These are phyloP conservation scores for Podarcis muralis DNA, from an alignment of 2,113 vertebrate species.

Conservation along the genomic window DNA sequence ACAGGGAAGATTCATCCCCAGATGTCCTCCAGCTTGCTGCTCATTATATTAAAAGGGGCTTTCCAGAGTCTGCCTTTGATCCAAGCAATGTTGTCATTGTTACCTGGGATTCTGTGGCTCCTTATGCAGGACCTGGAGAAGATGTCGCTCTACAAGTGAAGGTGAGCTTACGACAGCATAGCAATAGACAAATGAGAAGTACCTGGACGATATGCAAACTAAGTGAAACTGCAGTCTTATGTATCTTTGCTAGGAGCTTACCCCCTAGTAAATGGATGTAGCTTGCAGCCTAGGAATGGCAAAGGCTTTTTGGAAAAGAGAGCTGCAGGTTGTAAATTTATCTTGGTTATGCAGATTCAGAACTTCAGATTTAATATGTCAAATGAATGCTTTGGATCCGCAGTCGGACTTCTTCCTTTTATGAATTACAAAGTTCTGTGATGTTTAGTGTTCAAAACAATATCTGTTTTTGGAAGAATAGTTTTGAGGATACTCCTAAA, in stretches of 20 bases:
- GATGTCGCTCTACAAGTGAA: slow-evolving; percentile 69
- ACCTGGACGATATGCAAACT: neutral
- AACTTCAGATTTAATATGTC: neutral
- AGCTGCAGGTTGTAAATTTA: neutral
- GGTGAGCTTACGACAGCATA: slow-evolving; percentile 67
- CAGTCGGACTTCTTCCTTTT: neutral
- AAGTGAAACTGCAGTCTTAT: neutral
- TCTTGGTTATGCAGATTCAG: neutral
- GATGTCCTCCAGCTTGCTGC: slow-evolving; percentile 72
- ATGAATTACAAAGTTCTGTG: slow-evolving; percentile 9
- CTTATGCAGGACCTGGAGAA: slow-evolving; percentile 65
- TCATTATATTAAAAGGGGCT: slow-evolving; percentile 81
- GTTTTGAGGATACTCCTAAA: neutral
- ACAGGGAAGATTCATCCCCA: slow-evolving; percentile 82
- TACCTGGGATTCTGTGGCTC: slow-evolving; percentile 84
- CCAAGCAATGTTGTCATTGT: slow-evolving; percentile 80
- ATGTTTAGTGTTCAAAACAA: slow-evolving; percentile 10
- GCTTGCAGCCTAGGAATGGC: neutral
- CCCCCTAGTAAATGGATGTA: neutral
- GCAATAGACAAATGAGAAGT: neutral
- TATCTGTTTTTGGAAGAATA: neutral
- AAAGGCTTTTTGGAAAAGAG: neutral
- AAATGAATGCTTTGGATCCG: neutral
- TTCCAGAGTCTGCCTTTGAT: slow-evolving; percentile 77
- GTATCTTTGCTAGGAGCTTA: neutral